Conservation (phyloP, 2,888 invertebrate species). For the Tenthredo scrophulariae region DNA sequence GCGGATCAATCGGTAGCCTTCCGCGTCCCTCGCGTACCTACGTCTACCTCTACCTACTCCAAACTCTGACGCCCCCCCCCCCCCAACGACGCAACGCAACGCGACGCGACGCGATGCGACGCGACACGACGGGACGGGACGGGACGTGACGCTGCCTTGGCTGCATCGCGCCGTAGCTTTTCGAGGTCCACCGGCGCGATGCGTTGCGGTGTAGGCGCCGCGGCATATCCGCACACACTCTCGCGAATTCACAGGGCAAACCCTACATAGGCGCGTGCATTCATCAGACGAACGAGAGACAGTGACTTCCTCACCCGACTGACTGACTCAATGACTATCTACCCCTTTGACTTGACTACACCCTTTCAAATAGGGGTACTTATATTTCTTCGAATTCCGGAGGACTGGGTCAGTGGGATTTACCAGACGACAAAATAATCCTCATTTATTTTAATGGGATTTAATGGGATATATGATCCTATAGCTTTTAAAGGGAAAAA, state of each 20-base stretch:
- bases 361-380: not conserved
- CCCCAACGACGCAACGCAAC: constrained; percentile 29
- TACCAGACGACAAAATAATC: not conserved
- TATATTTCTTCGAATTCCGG: not conserved
- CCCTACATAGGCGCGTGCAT: constrained; percentile 58
- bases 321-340: constrained; percentile 58
- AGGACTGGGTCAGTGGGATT: constrained; percentile 35
- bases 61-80: constrained; percentile 42
- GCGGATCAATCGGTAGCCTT: constrained; percentile 76
- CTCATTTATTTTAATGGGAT: not conserved
- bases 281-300: constrained; percentile 40
- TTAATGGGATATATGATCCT: not conserved
- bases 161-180: not conserved
- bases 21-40: constrained; percentile 66
- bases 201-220: not conserved
- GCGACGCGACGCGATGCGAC: not conserved
- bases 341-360: no score
- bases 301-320: constrained; percentile 20
- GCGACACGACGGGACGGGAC: not conserved
- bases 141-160: constrained; percentile 13
- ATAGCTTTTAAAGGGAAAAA: no score
- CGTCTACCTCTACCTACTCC: constrained; percentile 49
- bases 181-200: not conserved
- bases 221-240: not conserved
- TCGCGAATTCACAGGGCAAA: constrained; percentile 51